Conservation (phyloP, 2,888 invertebrate genomes). For the Leucophenga maculata region DNA sequence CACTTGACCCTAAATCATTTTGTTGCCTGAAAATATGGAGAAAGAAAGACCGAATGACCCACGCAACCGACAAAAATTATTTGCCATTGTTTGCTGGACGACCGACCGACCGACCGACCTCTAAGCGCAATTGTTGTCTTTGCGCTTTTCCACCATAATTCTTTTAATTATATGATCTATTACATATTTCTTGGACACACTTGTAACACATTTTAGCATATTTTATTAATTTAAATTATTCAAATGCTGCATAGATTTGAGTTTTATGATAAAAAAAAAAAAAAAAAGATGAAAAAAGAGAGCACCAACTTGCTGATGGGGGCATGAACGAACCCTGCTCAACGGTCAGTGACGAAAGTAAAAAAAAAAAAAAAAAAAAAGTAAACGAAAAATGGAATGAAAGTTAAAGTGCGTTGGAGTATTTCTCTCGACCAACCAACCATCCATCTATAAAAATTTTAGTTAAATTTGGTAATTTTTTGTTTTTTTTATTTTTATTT, state of each 20-base stretch:
- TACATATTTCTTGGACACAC: constrained; percentile 57
- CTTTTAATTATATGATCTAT: constrained; percentile 69
- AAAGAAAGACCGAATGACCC: not conserved
- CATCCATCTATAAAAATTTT: constrained; percentile 4
- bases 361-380: constrained; percentile 32
- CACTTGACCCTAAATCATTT: constrained; percentile 17
- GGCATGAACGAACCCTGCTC: constrained; percentile 41
- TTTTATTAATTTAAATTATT: constrained; percentile 69
- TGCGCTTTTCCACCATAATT: constrained; percentile 58
- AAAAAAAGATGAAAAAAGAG: not conserved
- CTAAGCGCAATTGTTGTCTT: constrained; percentile 35
- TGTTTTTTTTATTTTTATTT: too few species aligned
- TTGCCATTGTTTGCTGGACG: constrained; percentile 64
- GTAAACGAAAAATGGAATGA: constrained; percentile 25
- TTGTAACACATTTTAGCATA: constrained; percentile 67
- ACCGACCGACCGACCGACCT: constrained; percentile 45
- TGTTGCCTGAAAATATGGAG: not conserved
- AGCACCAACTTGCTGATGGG: not conserved
- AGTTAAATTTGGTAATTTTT: constrained; percentile 27
- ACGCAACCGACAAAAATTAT: constrained; percentile 36
- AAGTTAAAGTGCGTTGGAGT: constrained; percentile 32
- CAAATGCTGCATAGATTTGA: constrained; percentile 51
- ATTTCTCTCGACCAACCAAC: not conserved
- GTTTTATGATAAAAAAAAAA: constrained; percentile 42
- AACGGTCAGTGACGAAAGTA: constrained; percentile 51